Conservation (phyloP, 2,797 vertebrate genomes). For the Gobionotothen gibberifrons region DNA sequence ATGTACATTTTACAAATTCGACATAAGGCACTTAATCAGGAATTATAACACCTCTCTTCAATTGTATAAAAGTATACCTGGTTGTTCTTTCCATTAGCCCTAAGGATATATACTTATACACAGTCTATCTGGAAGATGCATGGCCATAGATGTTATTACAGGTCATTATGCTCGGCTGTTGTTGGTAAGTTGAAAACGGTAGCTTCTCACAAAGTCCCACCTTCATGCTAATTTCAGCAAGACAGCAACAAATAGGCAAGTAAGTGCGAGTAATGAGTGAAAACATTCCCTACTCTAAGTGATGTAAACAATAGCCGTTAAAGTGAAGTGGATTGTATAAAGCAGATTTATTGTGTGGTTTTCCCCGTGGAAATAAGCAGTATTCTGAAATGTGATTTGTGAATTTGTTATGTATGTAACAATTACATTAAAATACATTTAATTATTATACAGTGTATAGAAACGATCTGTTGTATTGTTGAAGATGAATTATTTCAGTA, state of each 20-base stretch:
- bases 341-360: too few relatives aligned
- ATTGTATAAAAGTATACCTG: background rate
- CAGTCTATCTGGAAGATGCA: background rate
- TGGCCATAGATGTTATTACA: background rate
- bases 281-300: slow-evolving; percentile 7
- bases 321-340: background rate
- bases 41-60: background rate
- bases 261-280: slow-evolving; percentile 33
- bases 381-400: background rate
- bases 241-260: slow-evolving; percentile 47
- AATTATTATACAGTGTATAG: slow-evolving; percentile 10
- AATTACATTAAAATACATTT: background rate
- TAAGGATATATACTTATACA: background rate
- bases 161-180: background rate
- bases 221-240: slow-evolving; percentile 40
- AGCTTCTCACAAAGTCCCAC: slow-evolving; percentile 19
- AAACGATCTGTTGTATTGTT: background rate
- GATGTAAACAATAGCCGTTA: background rate
- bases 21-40: background rate
- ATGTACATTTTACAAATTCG: background rate
- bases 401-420: background rate
- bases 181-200: slow-evolving; percentile 2
- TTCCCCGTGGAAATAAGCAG: too few relatives aligned
- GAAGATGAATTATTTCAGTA: background rate
- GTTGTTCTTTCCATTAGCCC: slow-evolving; percentile 9